Percentiles rank a stretch among this genome's conserved stretches.
phyloP scores from a whole-genome alignment of 2,113 vertebrate species.

The Ranitomeya imitator region DNA sequence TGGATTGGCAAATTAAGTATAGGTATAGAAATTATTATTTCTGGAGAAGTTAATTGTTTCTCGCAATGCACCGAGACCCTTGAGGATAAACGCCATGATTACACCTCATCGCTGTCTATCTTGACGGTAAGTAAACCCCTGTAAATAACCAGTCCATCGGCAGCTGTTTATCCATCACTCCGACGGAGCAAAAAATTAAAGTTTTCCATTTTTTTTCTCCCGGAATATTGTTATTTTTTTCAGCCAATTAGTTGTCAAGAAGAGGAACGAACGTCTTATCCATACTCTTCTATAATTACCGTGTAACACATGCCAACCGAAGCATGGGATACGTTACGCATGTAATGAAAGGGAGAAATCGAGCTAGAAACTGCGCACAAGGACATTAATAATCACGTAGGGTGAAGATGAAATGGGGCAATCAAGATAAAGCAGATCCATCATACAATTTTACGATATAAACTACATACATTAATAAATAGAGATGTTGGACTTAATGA shows the following conservation, averaged over 20 bases:
- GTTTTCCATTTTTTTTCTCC: not conserved
- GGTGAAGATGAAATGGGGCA: not conserved
- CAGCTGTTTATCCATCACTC: conserved; percentile 33
- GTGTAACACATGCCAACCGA: conserved; percentile 16
- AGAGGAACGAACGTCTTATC: not conserved
- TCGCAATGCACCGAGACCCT: not conserved
- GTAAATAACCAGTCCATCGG: not conserved
- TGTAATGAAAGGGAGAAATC: not conserved
- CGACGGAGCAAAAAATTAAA: not conserved
- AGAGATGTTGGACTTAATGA: too few relatives aligned
- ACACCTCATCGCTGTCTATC: not conserved
- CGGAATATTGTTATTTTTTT: conserved; percentile 3
- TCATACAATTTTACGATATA: too few relatives aligned
- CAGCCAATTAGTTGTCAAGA: conserved; percentile 22
- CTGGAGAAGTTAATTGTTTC: conserved; percentile 36
- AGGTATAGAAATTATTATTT: conserved; percentile 13
- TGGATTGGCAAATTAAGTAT: conserved; percentile 31
- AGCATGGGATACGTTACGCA: not conserved
- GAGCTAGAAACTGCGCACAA: not conserved
- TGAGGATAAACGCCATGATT: conserved; percentile 15
- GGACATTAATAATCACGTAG: not conserved
- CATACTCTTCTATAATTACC: not conserved
- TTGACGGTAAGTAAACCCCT: conserved; percentile 14
- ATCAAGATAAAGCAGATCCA: not conserved
- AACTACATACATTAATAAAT: too few relatives aligned